Conservation (phyloP, 2,797 vertebrate species). For the Syngnathus acus region DNA sequence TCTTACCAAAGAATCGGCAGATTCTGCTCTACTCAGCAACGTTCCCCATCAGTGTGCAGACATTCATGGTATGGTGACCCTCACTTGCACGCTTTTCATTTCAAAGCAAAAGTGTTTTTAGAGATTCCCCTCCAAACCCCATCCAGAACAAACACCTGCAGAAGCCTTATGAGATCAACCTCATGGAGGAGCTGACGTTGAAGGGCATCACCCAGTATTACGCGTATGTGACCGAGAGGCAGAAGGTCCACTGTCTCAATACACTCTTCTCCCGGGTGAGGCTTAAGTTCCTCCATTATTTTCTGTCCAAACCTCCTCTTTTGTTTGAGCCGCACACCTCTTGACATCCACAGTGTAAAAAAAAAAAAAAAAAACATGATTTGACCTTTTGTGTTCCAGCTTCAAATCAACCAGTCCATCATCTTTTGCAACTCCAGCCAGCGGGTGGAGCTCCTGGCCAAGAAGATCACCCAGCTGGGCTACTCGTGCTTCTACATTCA, state of each 20-base stretch:
- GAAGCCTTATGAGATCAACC: slow-evolving; percentile 80
- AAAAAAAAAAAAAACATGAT: neutral
- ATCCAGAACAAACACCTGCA: slow-evolving; percentile 69
- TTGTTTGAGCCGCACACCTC: no score
- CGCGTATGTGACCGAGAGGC: slow-evolving; percentile 77
- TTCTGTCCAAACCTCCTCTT: neutral
- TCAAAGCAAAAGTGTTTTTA: neutral
- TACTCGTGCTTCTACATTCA: slow-evolving; percentile 81
- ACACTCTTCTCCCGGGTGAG: slow-evolving; percentile 76
- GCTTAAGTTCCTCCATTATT: neutral
- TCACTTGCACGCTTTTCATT: neutral
- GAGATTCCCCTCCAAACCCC: slow-evolving; percentile 8
- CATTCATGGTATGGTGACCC: slow-evolving; percentile 73
- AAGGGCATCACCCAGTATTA: slow-evolving; percentile 82
- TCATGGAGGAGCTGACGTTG: slow-evolving; percentile 80
- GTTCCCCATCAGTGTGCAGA: slow-evolving; percentile 79
- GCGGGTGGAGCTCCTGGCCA: slow-evolving; percentile 73
- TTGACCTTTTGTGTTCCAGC: slow-evolving; percentile 35
- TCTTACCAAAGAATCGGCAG: slow-evolving; percentile 74
- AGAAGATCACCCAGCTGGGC: slow-evolving; percentile 76
- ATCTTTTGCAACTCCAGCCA: slow-evolving; percentile 77
- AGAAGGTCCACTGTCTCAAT: slow-evolving; percentile 77
- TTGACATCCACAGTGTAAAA: neutral
- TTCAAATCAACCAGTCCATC: slow-evolving; percentile 77
- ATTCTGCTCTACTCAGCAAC: slow-evolving; percentile 80